A percentile compares a stretch with the other conserved stretches of the same genome.
Conservation (phyloP, 2,797 vertebrate genomes). For the Liasis olivaceus region DNA sequence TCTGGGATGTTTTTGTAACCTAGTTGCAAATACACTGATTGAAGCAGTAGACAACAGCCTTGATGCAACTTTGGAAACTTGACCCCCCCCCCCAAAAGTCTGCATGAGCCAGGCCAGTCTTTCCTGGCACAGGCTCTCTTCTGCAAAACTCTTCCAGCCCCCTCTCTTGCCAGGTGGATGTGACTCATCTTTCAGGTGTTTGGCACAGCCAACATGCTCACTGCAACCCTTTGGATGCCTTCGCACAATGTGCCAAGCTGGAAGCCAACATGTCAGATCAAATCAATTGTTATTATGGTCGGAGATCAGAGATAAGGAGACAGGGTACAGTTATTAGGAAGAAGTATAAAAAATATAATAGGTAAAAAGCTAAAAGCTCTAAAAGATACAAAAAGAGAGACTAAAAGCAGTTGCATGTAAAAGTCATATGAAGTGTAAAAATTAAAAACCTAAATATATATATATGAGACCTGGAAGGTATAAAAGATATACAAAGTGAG, state of each 20-base stretch:
- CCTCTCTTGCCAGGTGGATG: neutral
- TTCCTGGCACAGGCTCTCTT: neutral
- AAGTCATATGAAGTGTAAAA: neutral
- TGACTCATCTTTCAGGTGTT: neutral
- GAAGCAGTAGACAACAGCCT: neutral
- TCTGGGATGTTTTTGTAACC: neutral
- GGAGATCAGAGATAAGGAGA: neutral
- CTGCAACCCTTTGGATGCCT: neutral
- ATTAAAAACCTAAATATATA: too few species aligned
- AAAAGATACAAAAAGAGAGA: neutral
- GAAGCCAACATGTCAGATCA: neutral
- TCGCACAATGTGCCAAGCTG: neutral
- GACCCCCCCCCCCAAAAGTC: too few species aligned
- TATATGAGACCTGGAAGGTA: neutral
- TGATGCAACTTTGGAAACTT: neutral
- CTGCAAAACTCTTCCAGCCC: neutral
- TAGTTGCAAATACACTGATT: neutral
- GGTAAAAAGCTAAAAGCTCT: neutral
- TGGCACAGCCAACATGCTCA: neutral
- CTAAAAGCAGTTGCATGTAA: neutral
- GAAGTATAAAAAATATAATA: neutral
- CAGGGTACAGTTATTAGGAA: neutral
- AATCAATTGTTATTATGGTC: neutral
- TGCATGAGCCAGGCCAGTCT: neutral
- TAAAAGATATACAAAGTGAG: neutral